Evolutionary conservation across 2,797 vertebrate species (phyloP), one percentile per base, ranked within the genome.

Genomic region (Chrysocyon brachyurus): DNA sequence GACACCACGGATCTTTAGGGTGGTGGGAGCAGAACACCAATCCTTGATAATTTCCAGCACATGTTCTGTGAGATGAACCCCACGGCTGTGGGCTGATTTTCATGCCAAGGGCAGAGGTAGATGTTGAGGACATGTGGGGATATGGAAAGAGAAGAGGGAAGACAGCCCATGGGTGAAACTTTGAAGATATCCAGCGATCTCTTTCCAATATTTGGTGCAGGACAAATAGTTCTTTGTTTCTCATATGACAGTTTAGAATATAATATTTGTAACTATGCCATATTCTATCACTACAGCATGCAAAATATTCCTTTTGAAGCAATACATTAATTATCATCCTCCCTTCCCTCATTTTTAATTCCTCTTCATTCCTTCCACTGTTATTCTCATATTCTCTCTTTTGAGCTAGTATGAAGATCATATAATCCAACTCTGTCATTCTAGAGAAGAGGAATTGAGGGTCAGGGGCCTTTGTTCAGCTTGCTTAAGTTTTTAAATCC

Each of bases 191-290:
- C 10, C 26, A 68, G 26, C 0, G 1, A 28, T 75, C 19, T 24
- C 15, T 84, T 72, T 75, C 59, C 33, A 82, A 63, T 85, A 92
- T 85, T 40, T 92, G 33, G 8, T 26, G 77, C 1, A 72, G n/a
- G 73, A 89, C 14, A 46, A 89, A 24, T 56, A 90, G 15, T 56
- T 91, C 36, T 63, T 90, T n/a, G 9, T 90, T 91, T 77, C 68
- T 31, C 87, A 59, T 33, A 70, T 31, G 57, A 59, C 22, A 21
- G 22, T 75, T 92, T 54, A 82, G 88, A 97, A 79, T 63, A 63
- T n/a, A 52, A 33, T 82, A 59, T 82, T 68, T 91, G 19, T 88
- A 82, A 73, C 46, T 85, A 31, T 22, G 16, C 2, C 36, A 36
- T 52, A 12, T 85, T 28, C 28, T 82, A 5, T 21, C 73, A 70